Evolutionary conservation across 2,888 invertebrate species (phyloP), one percentile per base, ranked within the genome.

Genomic region (Chrysolina haemoptera): DNA sequence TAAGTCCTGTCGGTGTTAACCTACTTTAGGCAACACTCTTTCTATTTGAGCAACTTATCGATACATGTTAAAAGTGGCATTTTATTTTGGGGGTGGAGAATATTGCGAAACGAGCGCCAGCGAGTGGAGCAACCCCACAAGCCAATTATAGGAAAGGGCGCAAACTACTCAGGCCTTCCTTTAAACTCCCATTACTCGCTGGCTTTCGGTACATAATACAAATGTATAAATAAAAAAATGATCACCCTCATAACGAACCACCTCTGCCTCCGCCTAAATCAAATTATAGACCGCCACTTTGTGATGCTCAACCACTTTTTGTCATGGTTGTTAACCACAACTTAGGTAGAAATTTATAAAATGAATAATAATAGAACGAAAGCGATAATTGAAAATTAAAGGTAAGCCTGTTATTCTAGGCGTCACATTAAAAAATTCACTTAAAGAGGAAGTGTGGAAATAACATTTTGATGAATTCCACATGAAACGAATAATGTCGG

Each of bases 241-340:
- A 59, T 59, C 16, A 59, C 27, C 40, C 14, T 50, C 2, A 35
- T 35, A 35, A 50, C 18, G 22, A 22, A 55, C 40, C 67, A 41
- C 53, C 22, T 20, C 53, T 55, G 67, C 10, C 5, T 14, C 20
- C 12, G 12, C 22, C 27, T 12, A 14, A 55, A 68, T 68, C 41
- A 22, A 68, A 68, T 68, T 55, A 55, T 68, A 55, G 46, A 68
- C 67, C 67, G 55, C 66, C 53, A 50, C 27, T 53, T 66, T 50
- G 40, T 66, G 48, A 66, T 16, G 53, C 67, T 41, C 50, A 55
- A 35, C 55, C 20, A 55, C 9, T 68, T 68, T 67, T 68, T 55
- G 67, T 68, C 67, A 68, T 55, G 67, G 46, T 55, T 55, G 40
- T 20, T 55, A 68, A 68, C 67, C 67, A 22, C 67, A 68, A 16